These are phyloP conservation scores for Anableps anableps DNA, from an alignment of 2,797 vertebrate species.

Conservation along the genomic window DNA sequence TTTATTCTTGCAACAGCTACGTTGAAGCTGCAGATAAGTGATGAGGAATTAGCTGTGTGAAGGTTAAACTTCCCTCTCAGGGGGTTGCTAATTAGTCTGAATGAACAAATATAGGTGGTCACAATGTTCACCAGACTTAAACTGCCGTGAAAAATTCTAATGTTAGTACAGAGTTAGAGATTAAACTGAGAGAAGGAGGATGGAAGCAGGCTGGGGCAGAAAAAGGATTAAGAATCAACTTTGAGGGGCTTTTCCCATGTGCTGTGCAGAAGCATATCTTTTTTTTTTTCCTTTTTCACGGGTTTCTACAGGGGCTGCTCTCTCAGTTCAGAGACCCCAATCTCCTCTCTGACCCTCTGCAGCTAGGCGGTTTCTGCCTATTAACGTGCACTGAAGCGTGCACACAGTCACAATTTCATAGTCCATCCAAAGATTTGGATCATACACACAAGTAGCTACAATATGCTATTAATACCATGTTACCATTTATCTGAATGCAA, in stretches of 20 bases:
- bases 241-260: slow-evolving; percentile 74
- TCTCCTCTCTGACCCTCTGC: slow-evolving; percentile 75
- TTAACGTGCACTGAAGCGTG: slow-evolving; percentile 50
- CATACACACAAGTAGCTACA: slow-evolving; percentile 10
- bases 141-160: slow-evolving; percentile 68
- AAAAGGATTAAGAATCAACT: slow-evolving; percentile 73
- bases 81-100: slow-evolving; percentile 64
- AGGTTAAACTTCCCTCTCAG: slow-evolving; percentile 72
- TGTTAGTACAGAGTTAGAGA: slow-evolving; percentile 73
- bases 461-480: background rate
- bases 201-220: slow-evolving; percentile 51
- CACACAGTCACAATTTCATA: slow-evolving; percentile 25
- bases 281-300: slow-evolving; percentile 52
- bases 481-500: background rate
- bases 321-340: slow-evolving; percentile 71
- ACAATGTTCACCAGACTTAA: slow-evolving; percentile 54
- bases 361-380: slow-evolving; percentile 63
- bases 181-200: slow-evolving; percentile 60
- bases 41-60: slow-evolving; percentile 76
- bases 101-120: slow-evolving; percentile 68
- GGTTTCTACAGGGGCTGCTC: slow-evolving; percentile 64
- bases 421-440: slow-evolving; percentile 2
- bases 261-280: slow-evolving; percentile 63
- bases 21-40: slow-evolving; percentile 65
- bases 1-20: slow-evolving; percentile 40